These are phyloP conservation scores for Neostethus bicornis DNA, from an alignment of 2,797 vertebrate species.

Conservation along the genomic window DNA sequence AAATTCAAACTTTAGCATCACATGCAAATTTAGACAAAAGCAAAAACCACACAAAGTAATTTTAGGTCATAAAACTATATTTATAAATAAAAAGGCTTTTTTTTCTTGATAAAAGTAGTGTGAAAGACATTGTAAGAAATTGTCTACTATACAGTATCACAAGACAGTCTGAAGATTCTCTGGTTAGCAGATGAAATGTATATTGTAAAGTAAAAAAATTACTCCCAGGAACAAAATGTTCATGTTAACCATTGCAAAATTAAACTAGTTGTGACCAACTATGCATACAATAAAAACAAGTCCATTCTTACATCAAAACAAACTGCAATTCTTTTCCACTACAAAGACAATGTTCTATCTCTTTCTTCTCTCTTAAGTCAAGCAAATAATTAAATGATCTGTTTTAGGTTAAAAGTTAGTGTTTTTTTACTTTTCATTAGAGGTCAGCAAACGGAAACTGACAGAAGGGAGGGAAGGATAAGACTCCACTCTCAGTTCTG, in stretches of 20 bases:
- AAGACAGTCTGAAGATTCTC: slow-evolving; percentile 72
- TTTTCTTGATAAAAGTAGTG: slow-evolving; percentile 80
- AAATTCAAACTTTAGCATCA: not conserved
- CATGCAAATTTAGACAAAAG: slow-evolving; percentile 10
- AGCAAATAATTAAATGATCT: slow-evolving; percentile 68
- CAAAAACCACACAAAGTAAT: slow-evolving; percentile 30
- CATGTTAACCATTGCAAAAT: slow-evolving; percentile 67
- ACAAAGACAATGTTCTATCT: slow-evolving; percentile 53
- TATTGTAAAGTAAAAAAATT: slow-evolving; percentile 67
- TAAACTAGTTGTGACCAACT: slow-evolving; percentile 69
- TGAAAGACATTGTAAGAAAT: slow-evolving; percentile 76
- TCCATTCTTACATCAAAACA: slow-evolving; percentile 67
- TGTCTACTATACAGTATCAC: slow-evolving; percentile 76
- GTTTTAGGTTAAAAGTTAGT: slow-evolving; percentile 67
- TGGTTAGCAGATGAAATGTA: slow-evolving; percentile 66
- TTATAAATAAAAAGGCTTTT: slow-evolving; percentile 87
- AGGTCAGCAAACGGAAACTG: slow-evolving; percentile 46
- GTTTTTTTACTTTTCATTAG: slow-evolving; percentile 56
- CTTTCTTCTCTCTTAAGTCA: slow-evolving; percentile 62
- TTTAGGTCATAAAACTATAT: slow-evolving; percentile 87
- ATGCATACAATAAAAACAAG: slow-evolving; percentile 72
- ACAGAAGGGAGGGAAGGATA: slow-evolving; percentile 51
- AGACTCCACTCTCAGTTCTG: slow-evolving; percentile 49
- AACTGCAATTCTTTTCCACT: slow-evolving; percentile 63
- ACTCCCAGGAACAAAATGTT: slow-evolving; percentile 64